Percentiles rank a stretch among this genome's conserved stretches.
phyloP scores from a whole-genome alignment of 2,797 vertebrate species.

The Apogon talboti region DNA sequence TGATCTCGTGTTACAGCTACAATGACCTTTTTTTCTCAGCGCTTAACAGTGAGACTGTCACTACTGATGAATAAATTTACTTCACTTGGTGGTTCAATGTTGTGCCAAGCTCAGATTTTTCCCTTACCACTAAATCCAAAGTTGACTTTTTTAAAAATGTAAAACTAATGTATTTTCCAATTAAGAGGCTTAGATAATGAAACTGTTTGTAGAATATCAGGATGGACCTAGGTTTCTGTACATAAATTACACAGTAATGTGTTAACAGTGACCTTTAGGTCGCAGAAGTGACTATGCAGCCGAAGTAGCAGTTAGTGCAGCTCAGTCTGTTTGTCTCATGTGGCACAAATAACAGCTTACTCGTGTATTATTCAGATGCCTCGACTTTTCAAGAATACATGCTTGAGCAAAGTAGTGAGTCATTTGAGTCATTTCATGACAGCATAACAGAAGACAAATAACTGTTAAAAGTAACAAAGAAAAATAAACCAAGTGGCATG shows the following conservation, averaged over 20 bases:
- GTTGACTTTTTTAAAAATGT: too few relatives aligned
- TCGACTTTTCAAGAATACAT: conserved; percentile 24
- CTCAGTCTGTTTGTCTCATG: not conserved
- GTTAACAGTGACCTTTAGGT: not conserved
- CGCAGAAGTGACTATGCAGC: not conserved
- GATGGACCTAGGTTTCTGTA: not conserved
- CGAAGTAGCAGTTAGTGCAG: not conserved
- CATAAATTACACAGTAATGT: not conserved
- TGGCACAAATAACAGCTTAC: not conserved
- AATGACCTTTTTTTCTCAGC: too few relatives aligned
- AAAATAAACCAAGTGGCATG: conserved; percentile 35
- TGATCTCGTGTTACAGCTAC: too few relatives aligned
- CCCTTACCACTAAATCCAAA: too few relatives aligned
- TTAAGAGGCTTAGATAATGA: too few relatives aligned
- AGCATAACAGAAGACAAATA: conserved; percentile 42
- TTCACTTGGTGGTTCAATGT: too few relatives aligned
- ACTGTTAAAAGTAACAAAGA: conserved; percentile 50
- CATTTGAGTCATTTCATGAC: conserved; percentile 31
- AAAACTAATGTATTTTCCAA: too few relatives aligned
- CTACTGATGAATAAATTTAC: too few relatives aligned
- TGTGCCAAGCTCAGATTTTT: too few relatives aligned
- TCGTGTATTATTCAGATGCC: conserved; percentile 35
- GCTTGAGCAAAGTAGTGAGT: conserved; percentile 13
- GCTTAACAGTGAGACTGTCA: too few relatives aligned
- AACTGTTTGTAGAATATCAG: not conserved